Conservation (phyloP, 2,113 vertebrate species). For the Thinocorus orbignyianus region DNA sequence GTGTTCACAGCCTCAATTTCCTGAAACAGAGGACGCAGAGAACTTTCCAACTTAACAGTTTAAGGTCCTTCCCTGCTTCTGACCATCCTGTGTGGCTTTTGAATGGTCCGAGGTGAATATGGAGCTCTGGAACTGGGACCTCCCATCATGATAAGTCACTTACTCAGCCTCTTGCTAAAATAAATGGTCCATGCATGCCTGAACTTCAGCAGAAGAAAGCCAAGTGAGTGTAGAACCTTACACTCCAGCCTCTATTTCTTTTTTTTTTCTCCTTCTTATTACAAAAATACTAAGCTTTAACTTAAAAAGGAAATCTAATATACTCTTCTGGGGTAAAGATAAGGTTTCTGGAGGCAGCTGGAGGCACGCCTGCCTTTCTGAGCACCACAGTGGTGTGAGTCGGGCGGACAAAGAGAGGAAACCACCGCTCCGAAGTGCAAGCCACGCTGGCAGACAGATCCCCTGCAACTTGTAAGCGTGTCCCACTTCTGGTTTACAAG, state of each 20-base stretch:
- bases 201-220: not conserved
- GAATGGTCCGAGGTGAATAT: not conserved
- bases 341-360: not conserved
- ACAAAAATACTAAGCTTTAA: not conserved
- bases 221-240: not conserved
- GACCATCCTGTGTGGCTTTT: not conserved
- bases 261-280: not conserved
- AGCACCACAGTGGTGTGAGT: not conserved
- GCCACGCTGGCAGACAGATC: not conserved
- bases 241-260: not conserved
- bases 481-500: not conserved
- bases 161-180: not conserved
- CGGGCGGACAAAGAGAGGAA: conserved; percentile 2
- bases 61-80: not conserved
- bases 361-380: not conserved
- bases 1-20: fast-evolving
- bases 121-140: not conserved
- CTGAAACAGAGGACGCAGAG: not conserved
- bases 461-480: fast-evolving
- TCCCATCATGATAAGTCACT: not conserved
- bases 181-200: not conserved
- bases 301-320: not conserved
- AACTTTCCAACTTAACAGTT: not conserved
- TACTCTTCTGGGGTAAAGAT: not conserved
- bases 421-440: not conserved